Conservation (phyloP, 1,140 invertebrate species). For the Drosophila pruinosa region DNA sequence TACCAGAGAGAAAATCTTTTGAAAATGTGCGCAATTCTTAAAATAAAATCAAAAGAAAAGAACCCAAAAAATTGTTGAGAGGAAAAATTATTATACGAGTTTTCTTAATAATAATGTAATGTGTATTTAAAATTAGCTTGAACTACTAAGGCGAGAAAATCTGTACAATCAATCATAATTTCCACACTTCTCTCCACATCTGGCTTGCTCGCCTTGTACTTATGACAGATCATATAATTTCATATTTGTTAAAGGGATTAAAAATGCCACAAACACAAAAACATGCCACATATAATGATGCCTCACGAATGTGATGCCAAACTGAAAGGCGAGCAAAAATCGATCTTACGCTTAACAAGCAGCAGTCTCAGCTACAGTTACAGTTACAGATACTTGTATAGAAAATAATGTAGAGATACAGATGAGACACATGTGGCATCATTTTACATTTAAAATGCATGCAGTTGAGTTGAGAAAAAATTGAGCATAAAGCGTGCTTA, state of each 20-base stretch:
- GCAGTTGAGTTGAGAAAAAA: slow-evolving; percentile 47
- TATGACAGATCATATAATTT: slow-evolving; percentile 64
- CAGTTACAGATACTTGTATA: background rate
- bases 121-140: slow-evolving; percentile 29
- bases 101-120: too few relatives aligned
- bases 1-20: background rate
- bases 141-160: slow-evolving; percentile 33
- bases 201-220: slow-evolving; percentile 3
- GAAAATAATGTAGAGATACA: slow-evolving; percentile 3
- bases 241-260: slow-evolving; percentile 62
- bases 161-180: slow-evolving; percentile 2
- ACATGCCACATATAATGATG: slow-evolving; percentile 36
- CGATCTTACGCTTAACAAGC: slow-evolving; percentile 56
- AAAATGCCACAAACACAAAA: slow-evolving; percentile 36
- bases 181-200: background rate
- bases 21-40: background rate
- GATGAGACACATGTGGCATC: slow-evolving; percentile 79
- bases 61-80: too few relatives aligned
- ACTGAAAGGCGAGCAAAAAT: slow-evolving; percentile 65
- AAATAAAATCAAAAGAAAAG: background rate
- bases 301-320: slow-evolving; percentile 5
- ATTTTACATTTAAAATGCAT: slow-evolving; percentile 69
- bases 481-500: slow-evolving; percentile 79
- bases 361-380: slow-evolving; percentile 18
- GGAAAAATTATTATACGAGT: background rate